Percentiles rank a stretch among this genome's conserved stretches.
Conservation (phyloP, 2,113 vertebrate genomes). For the Geococcyx californianus region DNA sequence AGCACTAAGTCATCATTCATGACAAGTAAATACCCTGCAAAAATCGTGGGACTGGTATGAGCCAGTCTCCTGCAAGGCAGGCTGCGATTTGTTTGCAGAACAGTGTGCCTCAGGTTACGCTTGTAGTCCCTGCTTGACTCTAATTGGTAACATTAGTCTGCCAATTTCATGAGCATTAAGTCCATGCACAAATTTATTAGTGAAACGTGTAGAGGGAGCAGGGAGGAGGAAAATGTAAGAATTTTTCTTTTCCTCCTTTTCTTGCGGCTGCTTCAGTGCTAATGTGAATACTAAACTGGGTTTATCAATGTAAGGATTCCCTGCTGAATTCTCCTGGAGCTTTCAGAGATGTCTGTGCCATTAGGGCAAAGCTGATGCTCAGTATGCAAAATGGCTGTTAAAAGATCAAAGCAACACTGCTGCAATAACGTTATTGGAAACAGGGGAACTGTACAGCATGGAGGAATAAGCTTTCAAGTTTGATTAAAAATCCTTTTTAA, state of each 20-base stretch:
- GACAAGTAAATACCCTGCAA: slow-evolving; percentile 18
- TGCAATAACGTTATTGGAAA: slow-evolving; percentile 35
- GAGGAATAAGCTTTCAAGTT: slow-evolving; percentile 61
- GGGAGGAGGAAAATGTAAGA: slow-evolving; percentile 17
- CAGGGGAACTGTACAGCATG: slow-evolving; percentile 2
- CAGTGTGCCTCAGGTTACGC: background rate
- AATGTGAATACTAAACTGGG: slow-evolving; percentile 52
- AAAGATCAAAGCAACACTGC: slow-evolving; percentile 67
- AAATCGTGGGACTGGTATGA: slow-evolving; percentile 13
- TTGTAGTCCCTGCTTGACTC: slow-evolving; percentile 51
- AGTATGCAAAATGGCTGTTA: slow-evolving; percentile 69
- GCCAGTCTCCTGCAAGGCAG: slow-evolving; percentile 13
- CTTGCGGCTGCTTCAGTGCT: background rate
- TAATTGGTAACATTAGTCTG: slow-evolving; percentile 57
- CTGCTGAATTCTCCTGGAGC: slow-evolving; percentile 56
- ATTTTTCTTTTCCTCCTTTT: slow-evolving; percentile 31
- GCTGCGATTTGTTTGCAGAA: slow-evolving; percentile 50
- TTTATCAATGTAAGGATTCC: slow-evolving; percentile 58
- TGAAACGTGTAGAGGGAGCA: slow-evolving; percentile 16
- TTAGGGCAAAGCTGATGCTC: slow-evolving; percentile 57
- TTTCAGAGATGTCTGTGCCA: slow-evolving; percentile 61
- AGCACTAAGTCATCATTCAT: background rate
- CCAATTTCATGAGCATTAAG: slow-evolving; percentile 53
- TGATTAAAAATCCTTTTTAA: slow-evolving; percentile 67
- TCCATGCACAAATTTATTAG: slow-evolving; percentile 44